Evolutionary conservation across 2,113 vertebrate species (phyloP).

Genomic region (Pollachius pollachius): DNA sequence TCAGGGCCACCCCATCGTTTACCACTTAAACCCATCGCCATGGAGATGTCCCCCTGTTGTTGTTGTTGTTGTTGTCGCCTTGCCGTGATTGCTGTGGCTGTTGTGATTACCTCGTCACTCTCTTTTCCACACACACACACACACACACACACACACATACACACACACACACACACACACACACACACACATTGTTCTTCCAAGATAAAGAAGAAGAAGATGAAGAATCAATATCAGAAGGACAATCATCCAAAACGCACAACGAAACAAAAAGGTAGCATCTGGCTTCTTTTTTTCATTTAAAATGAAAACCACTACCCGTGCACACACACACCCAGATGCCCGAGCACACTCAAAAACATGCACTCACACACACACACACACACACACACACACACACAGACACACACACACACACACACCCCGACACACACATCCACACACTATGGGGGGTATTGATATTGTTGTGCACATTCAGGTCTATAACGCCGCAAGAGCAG

Average conservation of each 20-base stretch:
- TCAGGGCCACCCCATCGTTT: no score
- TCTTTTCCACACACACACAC: not conserved
- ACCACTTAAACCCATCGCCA: constrained; percentile 24
- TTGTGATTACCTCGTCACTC: no score
- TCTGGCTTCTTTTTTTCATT: no score
- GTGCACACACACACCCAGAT: not conserved
- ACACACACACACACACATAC: not conserved
- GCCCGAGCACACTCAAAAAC: no score
- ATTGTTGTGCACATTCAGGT: constrained; percentile 58
- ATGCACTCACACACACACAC: not conserved
- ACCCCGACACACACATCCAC: not conserved
- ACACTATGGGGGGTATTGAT: constrained; percentile 58
- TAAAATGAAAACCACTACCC: not conserved
- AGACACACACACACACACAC: not conserved
- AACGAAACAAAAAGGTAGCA: no score
- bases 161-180: not conserved
- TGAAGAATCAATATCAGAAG: no score
- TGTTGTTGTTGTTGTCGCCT: no score
- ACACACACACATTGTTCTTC: not conserved
- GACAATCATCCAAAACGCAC: no score
- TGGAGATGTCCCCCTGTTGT: constrained; percentile 7
- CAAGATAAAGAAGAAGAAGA: no score
- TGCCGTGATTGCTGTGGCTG: no score
- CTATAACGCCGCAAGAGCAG: constrained; percentile 52
- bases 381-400: not conserved